Conservation (phyloP, 1,140 invertebrate species). For the Cryptotermes secundus region DNA sequence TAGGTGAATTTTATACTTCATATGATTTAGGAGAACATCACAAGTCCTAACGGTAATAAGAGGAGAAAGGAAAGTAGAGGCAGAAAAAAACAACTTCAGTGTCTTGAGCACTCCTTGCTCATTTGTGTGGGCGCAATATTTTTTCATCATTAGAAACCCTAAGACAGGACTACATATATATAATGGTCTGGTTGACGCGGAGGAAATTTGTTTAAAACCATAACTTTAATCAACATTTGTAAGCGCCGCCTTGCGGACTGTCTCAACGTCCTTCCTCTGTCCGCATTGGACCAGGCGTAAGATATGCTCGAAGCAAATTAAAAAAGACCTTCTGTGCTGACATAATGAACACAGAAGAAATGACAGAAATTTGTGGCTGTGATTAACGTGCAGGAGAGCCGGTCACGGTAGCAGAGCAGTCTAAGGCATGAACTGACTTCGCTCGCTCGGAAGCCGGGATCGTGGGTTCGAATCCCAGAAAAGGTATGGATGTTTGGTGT, state of each 20-base stretch:
- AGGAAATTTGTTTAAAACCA: conserved; percentile 1
- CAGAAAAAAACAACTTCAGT: neutral
- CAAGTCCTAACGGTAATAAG: neutral
- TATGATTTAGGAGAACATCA: no score
- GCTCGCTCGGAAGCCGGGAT: no score
- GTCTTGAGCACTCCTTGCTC: neutral
- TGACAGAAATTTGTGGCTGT: no score
- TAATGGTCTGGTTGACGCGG: neutral
- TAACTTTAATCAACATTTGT: neutral
- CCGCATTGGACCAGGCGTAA: neutral
- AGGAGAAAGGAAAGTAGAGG: neutral
- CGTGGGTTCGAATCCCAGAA: no score
- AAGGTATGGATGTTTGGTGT: no score
- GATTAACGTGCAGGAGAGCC: no score
- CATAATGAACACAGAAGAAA: no score
- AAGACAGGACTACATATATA: neutral
- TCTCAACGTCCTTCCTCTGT: neutral
- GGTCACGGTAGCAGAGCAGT: no score
- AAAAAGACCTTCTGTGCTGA: neutral
- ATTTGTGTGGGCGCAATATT: neutral
- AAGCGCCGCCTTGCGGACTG: neutral
- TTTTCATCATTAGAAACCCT: neutral
- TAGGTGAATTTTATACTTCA: no score
- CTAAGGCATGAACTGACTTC: no score
- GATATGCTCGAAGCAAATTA: neutral